Evolutionary conservation across 2,113 vertebrate genomes (phyloP), one percentile per base, ranked within the genome.

Genomic region (Odontesthes bonariensis): DNA sequence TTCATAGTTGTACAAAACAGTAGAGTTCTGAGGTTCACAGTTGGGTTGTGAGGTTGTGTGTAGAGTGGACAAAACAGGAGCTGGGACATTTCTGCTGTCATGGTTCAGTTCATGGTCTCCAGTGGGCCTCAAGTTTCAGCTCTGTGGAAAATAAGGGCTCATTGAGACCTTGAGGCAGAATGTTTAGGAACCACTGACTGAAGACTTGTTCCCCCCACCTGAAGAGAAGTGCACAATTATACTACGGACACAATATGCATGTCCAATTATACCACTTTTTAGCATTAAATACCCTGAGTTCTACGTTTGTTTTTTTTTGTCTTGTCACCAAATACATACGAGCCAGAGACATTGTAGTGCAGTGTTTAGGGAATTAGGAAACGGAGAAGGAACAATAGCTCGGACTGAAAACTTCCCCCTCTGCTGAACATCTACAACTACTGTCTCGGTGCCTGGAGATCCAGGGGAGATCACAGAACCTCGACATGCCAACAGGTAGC

Each of bases 21-120:
- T 95, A 98, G 96, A 95, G 94, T 96, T 96, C 95, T 98, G 98
- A 99, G 98, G 98, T 99, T 98, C 96, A 96, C 90, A 93, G 97
- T 98, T 97, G 93, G 92, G 89, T 94, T 94, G 93, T 95, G 94
- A 94, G 94, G 94, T 95, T 95, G 94, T 93, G 90, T 91, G 89
- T 94, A 93, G 88, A 94, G 93, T 92, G 93, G 90, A 94, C 84
- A 82, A 88, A 90, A 78, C 69, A 68, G 87, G 88, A 83, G 84
- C 27, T 27, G 20, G 84, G 90, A 63, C 77, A 27, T 79, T 84
- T 77, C 79, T 81, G 87, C 74, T 52, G 66, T 76, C 81, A 83
- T 61, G 78, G 60, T 53, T 79, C 77, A 46, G 80, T 73, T 87
- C 58, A 55, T 69, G 86, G 79, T 75, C 89, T 91, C 84, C 74